Evolutionary conservation across 2,888 invertebrate genomes (phyloP).

Genomic region (Drosophila birchii): DNA sequence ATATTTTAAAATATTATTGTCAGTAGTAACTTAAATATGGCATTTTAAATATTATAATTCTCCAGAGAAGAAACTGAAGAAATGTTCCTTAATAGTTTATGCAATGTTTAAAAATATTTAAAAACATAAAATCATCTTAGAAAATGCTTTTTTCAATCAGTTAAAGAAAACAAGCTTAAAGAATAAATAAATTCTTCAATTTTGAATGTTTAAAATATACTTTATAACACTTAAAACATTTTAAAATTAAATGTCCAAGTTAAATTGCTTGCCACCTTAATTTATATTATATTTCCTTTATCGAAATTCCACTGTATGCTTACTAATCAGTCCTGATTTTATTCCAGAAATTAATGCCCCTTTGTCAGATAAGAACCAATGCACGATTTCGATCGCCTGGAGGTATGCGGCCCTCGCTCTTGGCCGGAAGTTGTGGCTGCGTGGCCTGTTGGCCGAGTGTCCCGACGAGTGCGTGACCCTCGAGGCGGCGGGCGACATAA

Average conservation of each 20-base stretch:
- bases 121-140: no score
- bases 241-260: no score
- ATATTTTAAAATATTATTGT: background rate
- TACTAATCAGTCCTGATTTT: constrained; percentile 41
- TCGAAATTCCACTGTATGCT: background rate
- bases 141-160: no score
- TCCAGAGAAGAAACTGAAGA: no score
- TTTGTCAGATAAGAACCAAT: constrained; percentile 17
- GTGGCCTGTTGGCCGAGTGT: constrained; percentile 67
- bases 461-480: constrained; percentile 53
- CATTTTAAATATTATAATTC: no score
- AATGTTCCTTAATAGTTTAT: no score
- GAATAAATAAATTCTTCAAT: no score
- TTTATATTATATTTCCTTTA: background rate
- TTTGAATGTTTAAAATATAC: no score
- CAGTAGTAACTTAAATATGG: no score
- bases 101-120: no score
- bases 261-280: background rate
- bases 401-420: constrained; percentile 75
- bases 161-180: no score
- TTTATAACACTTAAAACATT: no score
- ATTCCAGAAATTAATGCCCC: constrained; percentile 50
- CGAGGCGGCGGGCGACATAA: constrained; percentile 60
- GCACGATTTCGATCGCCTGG: constrained; percentile 71
- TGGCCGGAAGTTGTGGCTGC: constrained; percentile 55